Evolutionary conservation across 2,113 vertebrate genomes (phyloP), one percentile per base, ranked within the genome.

Genomic region (Bolborhynchus lineola): DNA sequence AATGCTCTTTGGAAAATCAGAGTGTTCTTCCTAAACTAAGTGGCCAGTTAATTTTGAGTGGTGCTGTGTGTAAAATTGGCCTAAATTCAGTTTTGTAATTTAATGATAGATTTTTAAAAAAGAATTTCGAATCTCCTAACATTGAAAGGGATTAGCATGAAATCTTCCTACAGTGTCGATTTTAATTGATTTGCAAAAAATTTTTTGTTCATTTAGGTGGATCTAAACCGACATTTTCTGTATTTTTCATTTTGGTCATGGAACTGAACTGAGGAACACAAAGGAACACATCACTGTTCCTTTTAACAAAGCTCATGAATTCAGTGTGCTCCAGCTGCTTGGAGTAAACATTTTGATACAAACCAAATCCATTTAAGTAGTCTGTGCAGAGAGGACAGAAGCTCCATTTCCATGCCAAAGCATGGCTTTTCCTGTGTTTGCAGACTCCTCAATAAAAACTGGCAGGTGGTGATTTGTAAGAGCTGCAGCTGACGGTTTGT

Each of bases 331-430:
- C 53, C 16, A 49, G 21, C 50, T 91, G 52, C 75, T 78, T 77
- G 25, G 16, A 86, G 64, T 68, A 91, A 95, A 92, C 71, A 74
- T 86, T 94, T 81, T 95, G 57, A 72, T 92, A 64, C 49, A 53
- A 89, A 88, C 10, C 42, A 70, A 89, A 68, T 47, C 44, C 55
- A 19, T 93, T 91, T 72, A 82, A 60, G 92, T 65, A 71, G 55
- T 90, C 82, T 49, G 35, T 57, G 41, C 63, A 64, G 80, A 78
- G 18, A 46, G 41, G 39, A 53, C 52, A 63, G 33, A 80, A 83
- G 11, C 72, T 76, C 19, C 16, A 25, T 82, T 88, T 88, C 55
- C 23, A 19, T 93, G 59, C 69, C 52, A 92, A 92, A 52, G 15
- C 17, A 5, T 76, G 50, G n/a, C 92, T 92, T 90, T 88, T 77